A percentile compares a stretch with the other conserved stretches of the same genome.
Evolutionary conservation across 2,888 invertebrate species (phyloP).

Genomic region (Cylindroiulus punctatus): DNA sequence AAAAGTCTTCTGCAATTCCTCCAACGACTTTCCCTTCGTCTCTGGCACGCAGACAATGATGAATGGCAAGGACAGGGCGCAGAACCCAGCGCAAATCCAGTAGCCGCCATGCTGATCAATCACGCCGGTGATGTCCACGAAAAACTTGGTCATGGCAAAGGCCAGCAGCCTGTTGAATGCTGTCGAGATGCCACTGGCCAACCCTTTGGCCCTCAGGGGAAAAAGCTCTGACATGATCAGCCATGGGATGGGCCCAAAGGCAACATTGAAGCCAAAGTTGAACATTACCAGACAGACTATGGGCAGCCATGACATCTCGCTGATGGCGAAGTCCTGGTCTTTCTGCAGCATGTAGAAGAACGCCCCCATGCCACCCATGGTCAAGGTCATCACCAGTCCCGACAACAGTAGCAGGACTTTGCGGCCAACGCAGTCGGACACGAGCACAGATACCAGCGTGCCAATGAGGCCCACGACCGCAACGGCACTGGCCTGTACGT

Average conservation of each 20-base stretch:
- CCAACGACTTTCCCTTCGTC: conserved; percentile 54
- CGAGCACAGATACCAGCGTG: conserved; percentile 76
- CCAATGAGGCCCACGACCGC: conserved; percentile 84
- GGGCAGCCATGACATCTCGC: conserved; percentile 81
- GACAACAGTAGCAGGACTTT: conserved; percentile 80
- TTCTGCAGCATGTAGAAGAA: no score
- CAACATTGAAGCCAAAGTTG: conserved; percentile 82
- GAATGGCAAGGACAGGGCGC: conserved; percentile 10
- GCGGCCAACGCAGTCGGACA: conserved; percentile 73
- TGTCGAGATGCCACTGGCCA: conserved; percentile 74
- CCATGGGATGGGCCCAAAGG: conserved; percentile 86
- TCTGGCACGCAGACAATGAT: conserved; percentile 31
- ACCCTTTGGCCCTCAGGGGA: conserved; percentile 75
- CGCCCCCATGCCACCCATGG: conserved; percentile 83
- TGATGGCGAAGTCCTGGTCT: no score
- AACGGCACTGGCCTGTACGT: conserved; percentile 79
- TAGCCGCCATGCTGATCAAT: conserved; percentile 70
- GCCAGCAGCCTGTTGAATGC: conserved; percentile 70
- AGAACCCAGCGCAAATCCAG: conserved; percentile 52
- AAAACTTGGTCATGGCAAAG: conserved; percentile 85
- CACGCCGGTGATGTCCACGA: conserved; percentile 76
- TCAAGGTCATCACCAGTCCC: conserved; percentile 76
- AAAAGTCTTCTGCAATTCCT: no score
- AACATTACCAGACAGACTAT: conserved; percentile 78
- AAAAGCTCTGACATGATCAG: conserved; percentile 81